Base-by-base conservation (phyloP, 2,797 vertebrate genomes). In the Momotus momota region DNA sequence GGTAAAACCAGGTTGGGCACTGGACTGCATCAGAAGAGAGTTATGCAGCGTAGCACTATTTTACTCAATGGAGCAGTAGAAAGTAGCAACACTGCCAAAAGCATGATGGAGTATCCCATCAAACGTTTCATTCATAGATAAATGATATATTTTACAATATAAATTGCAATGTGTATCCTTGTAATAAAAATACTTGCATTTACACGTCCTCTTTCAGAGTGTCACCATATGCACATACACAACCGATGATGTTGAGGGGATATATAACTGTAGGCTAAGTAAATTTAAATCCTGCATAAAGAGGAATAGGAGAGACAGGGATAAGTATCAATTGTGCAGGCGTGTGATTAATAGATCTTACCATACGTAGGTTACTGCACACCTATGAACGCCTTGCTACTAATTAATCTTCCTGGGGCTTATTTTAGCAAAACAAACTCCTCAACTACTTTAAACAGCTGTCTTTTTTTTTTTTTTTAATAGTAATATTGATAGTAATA, bases 401-500 rank as follows among this genome's bases (percentile, higher is more conserved):
- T 70, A 70, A 65, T 84, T 86, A 80, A 64, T 78, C 79, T 94
- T 77, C 40, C 40, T 75, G 70, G 62, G 54, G 78, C 35, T 83
- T 61, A 54, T 51, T 93, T 83, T 49, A 58, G 48, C 16, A 33
- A 18, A 82, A 66, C 46, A 66, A 83, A 48, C 58, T 69, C 31
- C 69, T 72, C 70, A 58, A 51, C 21, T 84, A 20, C 70, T 38
- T 83, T 81, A 66, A 88, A 60, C n/a, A 94, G 80, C 31, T 91
- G 62, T 31, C 43, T 31, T 84, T 90, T 91, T 38, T 54, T 51
- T 60, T 86, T 91, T 60, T 88, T 91, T 88, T 79, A 54, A 64
- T 18, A 64, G 73, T 6, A 5, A 41, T 43, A 81, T 55, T 60
- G 66, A 60, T 62, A 72, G 40, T 21, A 62, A 81, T 57, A 66